Conservation (phyloP, 2,113 vertebrate species). For the Camelus bactrianus region DNA sequence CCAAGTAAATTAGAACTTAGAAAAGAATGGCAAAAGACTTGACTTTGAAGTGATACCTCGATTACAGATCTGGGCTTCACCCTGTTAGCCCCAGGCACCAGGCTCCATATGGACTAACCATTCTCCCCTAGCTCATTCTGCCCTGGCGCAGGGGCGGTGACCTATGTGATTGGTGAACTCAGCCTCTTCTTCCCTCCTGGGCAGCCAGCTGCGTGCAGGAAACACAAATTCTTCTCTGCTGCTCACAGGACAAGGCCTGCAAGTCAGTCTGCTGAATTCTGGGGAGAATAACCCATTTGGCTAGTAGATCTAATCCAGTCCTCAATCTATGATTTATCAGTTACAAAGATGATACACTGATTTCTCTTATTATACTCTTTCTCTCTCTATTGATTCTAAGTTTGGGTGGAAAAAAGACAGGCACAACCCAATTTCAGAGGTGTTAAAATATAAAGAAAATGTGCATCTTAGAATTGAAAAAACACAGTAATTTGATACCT, state of each 20-base stretch:
- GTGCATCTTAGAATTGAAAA: not conserved
- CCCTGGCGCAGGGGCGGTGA: rapidly evolving
- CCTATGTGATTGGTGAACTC: not conserved
- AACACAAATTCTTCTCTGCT: not conserved
- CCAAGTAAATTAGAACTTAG: not conserved
- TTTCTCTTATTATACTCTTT: not conserved
- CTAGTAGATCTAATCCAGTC: not conserved
- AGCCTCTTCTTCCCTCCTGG: not conserved
- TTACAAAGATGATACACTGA: conserved; percentile 17
- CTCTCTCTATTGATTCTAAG: conserved; percentile 1
- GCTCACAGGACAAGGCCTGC: not conserved
- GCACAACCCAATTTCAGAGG: not conserved
- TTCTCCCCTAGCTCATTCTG: not conserved
- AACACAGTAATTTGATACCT: not conserved
- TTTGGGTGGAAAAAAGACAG: not conserved
- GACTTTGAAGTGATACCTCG: not conserved
- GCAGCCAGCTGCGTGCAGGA: not conserved
- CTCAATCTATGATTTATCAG: not conserved
- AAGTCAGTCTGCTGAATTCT: not conserved
- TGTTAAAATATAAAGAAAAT: conserved; percentile 58
- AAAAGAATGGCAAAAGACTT: not conserved
- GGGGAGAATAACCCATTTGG: not conserved
- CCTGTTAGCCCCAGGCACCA: not conserved
- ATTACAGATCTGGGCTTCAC: not conserved
- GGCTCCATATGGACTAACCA: not conserved